Conservation (phyloP, 2,888 invertebrate species). For the Formica aserva region DNA sequence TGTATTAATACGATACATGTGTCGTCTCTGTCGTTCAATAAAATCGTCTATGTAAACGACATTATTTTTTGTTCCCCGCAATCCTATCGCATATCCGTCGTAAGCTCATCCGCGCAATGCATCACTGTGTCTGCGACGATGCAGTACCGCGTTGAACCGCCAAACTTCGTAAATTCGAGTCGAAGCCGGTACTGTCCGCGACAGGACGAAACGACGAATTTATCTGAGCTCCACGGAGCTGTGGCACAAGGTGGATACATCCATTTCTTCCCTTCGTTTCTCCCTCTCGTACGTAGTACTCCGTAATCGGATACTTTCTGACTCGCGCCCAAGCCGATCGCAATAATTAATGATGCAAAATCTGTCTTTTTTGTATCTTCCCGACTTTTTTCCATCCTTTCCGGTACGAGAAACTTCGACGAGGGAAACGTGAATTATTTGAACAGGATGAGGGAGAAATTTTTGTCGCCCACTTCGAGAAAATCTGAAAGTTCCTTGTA, state of each 20-base stretch:
- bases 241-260: slow-evolving; percentile 68
- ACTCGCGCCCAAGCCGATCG: slow-evolving; percentile 72
- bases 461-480: background rate
- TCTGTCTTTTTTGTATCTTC: slow-evolving; percentile 68
- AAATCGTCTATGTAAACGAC: slow-evolving; percentile 39
- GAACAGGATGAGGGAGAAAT: slow-evolving; percentile 10
- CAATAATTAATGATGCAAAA: slow-evolving; percentile 81
- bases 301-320: slow-evolving; percentile 81
- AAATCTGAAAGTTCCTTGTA: background rate
- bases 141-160: slow-evolving; percentile 36
- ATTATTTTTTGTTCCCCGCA: slow-evolving; percentile 2
- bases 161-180: slow-evolving; percentile 70
- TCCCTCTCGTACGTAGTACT: slow-evolving; percentile 52
- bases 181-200: slow-evolving; percentile 56
- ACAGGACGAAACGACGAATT: slow-evolving; percentile 76
- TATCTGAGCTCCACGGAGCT: slow-evolving; percentile 69
- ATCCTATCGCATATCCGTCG: slow-evolving; percentile 21
- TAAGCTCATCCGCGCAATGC: slow-evolving; percentile 39
- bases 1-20: background rate
- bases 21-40: background rate
- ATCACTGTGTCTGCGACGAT: slow-evolving; percentile 28
- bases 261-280: slow-evolving; percentile 54
- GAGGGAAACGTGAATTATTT: slow-evolving; percentile 4
- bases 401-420: slow-evolving; percentile 14
- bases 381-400: slow-evolving; percentile 57